Percentiles rank a stretch among this genome's conserved stretches.
phyloP scores from a whole-genome alignment of 2,888 invertebrate species.

The Phyto melanocephala region DNA sequence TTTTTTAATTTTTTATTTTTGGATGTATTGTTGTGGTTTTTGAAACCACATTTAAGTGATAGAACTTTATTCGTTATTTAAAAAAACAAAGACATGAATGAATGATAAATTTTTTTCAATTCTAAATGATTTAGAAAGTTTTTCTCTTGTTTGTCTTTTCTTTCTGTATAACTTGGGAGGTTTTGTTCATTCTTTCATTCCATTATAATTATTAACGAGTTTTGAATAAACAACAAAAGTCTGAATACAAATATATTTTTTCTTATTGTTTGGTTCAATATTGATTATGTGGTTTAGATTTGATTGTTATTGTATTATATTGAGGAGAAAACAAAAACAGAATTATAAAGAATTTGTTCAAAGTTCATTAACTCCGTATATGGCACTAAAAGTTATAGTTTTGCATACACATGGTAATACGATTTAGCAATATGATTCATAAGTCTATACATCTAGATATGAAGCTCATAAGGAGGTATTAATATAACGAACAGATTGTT shows the following conservation, averaged over 20 bases:
- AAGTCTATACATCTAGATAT: no score
- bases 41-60: no score
- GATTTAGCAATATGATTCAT: no score
- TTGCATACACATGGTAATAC: no score
- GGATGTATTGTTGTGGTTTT: no score
- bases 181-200: constrained; percentile 11
- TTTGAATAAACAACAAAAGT: constrained; percentile 59
- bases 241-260: not conserved
- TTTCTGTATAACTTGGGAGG: not conserved
- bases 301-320: not conserved
- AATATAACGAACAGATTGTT: no score
- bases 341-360: not conserved
- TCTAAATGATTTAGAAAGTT: constrained; percentile 58
- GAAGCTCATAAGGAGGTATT: no score
- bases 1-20: no score
- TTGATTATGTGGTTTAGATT: constrained; percentile 29
- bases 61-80: no score
- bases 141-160: constrained; percentile 1
- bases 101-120: constrained; percentile 34
- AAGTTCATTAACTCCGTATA: constrained; percentile 23
- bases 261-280: not conserved
- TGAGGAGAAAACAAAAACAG: not conserved
- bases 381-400: no score
- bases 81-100: not conserved
- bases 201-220: constrained; percentile 32